Percentiles rank a stretch among this genome's conserved stretches.
These are phyloP conservation scores for Pseudeuparius sepicola DNA, from an alignment of 2,888 invertebrate genomes.

Conservation along the genomic window DNA sequence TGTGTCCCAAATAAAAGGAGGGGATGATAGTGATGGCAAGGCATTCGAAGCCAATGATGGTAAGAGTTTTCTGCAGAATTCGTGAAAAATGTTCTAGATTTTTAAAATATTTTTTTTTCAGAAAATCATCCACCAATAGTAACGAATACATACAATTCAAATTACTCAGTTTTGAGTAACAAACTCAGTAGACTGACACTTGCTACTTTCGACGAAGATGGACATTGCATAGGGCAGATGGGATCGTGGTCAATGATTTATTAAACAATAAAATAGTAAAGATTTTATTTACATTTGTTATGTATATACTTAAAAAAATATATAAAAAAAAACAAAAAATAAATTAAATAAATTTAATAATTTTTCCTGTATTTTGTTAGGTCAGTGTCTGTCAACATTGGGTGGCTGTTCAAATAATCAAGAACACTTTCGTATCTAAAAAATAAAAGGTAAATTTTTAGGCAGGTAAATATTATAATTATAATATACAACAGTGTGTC, in stretches of 20 bases:
- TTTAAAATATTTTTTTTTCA: constrained; percentile 18
- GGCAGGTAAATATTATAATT: too few relatives aligned
- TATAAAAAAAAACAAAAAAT: constrained; percentile 1
- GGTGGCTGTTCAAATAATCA: constrained; percentile 28
- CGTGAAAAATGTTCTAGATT: constrained; percentile 17
- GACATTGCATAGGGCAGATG: constrained; percentile 77
- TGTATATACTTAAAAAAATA: too few relatives aligned
- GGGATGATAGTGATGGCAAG: constrained; percentile 1
- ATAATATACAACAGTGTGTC: too few relatives aligned
- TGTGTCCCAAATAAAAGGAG: constrained; percentile 39
- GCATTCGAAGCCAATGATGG: too few relatives aligned
- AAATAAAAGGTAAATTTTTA: constrained; percentile 17
- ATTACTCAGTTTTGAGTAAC: constrained; percentile 53
- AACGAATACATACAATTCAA: constrained; percentile 11
- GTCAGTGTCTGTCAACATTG: constrained; percentile 17
- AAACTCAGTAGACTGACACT: constrained; percentile 77
- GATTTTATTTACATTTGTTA: too few relatives aligned
- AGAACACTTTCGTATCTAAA: constrained; percentile 31
- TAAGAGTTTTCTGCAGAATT: background rate
- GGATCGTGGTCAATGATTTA: constrained; percentile 71
- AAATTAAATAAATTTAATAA: constrained; percentile 4
- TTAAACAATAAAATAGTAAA: constrained; percentile 24
- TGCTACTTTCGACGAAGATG: constrained; percentile 84
- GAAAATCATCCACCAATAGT: constrained; percentile 5
- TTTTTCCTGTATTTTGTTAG: background rate